Evolutionary conservation across 2,113 vertebrate genomes (phyloP).

Genomic region (Coracopsis vasa): DNA sequence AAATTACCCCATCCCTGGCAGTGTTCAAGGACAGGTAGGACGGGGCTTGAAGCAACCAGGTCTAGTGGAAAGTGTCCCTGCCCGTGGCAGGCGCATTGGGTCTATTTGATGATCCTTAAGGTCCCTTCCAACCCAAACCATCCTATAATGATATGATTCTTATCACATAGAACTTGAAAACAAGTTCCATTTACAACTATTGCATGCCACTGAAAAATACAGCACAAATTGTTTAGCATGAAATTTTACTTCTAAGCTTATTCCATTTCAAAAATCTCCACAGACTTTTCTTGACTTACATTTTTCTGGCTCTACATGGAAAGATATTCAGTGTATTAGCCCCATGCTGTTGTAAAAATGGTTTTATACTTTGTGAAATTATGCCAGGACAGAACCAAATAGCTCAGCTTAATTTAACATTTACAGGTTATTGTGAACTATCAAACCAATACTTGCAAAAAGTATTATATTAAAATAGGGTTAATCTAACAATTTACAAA

Average conservation of each 20-base stretch:
- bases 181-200: not conserved
- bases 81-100: not conserved
- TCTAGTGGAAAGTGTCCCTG: not conserved
- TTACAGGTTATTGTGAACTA: conserved; percentile 43
- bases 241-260: conserved; percentile 45
- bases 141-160: not conserved
- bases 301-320: conserved; percentile 64
- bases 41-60: not conserved
- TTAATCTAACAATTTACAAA: conserved; percentile 90
- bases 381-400: conserved; percentile 73
- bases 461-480: conserved; percentile 80
- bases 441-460: conserved; percentile 49
- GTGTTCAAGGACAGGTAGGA: not conserved
- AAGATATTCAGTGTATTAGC: conserved; percentile 51
- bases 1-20: not conserved
- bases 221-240: conserved; percentile 29
- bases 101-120: not conserved
- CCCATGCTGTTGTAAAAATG: conserved; percentile 71
- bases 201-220: not conserved
- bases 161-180: not conserved
- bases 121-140: not conserved
- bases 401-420: conserved; percentile 60
- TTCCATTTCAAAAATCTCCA: conserved; percentile 25
- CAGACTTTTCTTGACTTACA: conserved; percentile 37
- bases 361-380: conserved; percentile 75